Base-by-base conservation (phyloP, 2,888 invertebrate genomes). In the Neuroscelio doddi region DNA sequence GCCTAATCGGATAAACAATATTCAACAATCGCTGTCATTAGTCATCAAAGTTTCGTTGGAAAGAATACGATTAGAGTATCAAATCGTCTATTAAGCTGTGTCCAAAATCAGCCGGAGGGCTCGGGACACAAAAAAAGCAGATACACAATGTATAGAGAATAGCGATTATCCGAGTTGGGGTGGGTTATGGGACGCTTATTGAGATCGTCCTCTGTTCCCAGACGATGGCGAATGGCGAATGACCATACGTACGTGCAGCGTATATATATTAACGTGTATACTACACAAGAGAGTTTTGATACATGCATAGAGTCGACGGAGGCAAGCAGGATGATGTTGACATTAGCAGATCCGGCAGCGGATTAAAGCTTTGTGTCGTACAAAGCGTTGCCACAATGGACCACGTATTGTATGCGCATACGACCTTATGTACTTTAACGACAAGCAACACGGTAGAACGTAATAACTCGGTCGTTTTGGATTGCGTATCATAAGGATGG, bases 281-380 rank as follows among this genome's bases (percentile, higher is more conserved):
- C 45, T 45, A 41, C 50, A 47, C 27, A 42, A 41, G 52, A 46
- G 56, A 61, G 55, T 67, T 61, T 68, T 59, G 67, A 70, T 68
- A 69, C 46, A 17, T 50, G 39, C 38, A 44, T 38, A 38, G 51
- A 51, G 30, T 62, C 51, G 45, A 63, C 63, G 53, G 36, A 59
- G 67, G 68, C 70, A 70, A 62, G 68, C 68, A 70, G 74, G 70
- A 69, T 70, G 75, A 76, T 82, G 81, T 82, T 81, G 81, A 82
- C 81, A 81, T 79, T 82, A 76, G 79, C 73, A 80, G 81, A 83
- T 83, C 79, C 75, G 79, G 70, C 78, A 76, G 75, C 74, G 82
- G 83, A 83, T 83, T 83, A 83, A 80, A 79, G 79, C 82, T 83
- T 83, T 82, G 81, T 80, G 69, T 58, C 64, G 71, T 69, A 80